Evolutionary conservation across 2,113 vertebrate genomes (phyloP).

Genomic region (Spermophilus dauricus): DNA sequence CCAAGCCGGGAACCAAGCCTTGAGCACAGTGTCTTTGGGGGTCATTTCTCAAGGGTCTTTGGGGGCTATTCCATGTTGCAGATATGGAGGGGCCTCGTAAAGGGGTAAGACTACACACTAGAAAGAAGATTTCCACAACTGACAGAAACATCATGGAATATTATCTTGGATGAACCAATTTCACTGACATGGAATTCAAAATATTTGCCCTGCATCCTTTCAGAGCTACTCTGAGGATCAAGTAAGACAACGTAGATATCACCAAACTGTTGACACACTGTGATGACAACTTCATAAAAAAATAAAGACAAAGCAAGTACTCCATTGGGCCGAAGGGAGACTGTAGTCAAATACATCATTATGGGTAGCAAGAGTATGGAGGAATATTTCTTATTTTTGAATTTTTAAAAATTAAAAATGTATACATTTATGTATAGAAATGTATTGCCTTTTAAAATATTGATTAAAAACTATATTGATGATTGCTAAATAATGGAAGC

Average conservation of each 20-base stretch:
- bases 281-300: background rate
- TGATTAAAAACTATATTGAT: no score
- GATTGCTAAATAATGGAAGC: no score
- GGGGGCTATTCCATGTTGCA: background rate
- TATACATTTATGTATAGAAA: no score
- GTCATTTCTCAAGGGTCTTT: background rate
- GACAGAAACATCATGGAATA: background rate
- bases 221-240: background rate
- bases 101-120: no score
- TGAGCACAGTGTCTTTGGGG: no score
- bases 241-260: background rate
- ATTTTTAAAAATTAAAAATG: background rate
- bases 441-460: no score
- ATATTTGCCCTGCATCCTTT: background rate
- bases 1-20: background rate
- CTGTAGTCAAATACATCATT: background rate
- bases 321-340: background rate
- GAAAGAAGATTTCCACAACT: background rate
- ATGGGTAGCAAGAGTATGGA: background rate
- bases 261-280: background rate
- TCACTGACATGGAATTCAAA: background rate
- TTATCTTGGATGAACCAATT: background rate
- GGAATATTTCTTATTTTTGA: background rate
- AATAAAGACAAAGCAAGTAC: background rate
- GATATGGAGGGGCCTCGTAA: accelerated